Evolutionary conservation across 2,113 vertebrate species (phyloP), one percentile per base, ranked within the genome.

Genomic region (Nothoprocta perdicaria): DNA sequence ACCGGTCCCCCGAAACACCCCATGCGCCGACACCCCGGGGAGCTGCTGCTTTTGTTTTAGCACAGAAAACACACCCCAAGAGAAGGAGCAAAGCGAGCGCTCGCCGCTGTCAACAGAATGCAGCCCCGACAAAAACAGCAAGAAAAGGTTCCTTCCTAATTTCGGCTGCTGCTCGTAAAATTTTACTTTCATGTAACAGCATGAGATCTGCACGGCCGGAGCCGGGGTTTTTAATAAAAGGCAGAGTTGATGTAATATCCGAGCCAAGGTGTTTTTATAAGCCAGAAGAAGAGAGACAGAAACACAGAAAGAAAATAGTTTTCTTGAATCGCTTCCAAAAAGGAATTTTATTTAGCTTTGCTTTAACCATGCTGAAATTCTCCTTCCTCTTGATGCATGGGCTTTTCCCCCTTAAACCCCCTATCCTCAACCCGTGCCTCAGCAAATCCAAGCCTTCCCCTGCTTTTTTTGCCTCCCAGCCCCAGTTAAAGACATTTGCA

Each of bases 91-190:
- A 84, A 91, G 46, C 46, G 83, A 84, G 66, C 10, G 7, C 31
- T 81, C 58, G 18, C 27, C 68, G 24, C 81, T 80, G n/a, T 53
- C 84, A 87, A 21, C 85, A 77, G 81, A 94, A 91, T 33, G 63
- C 67, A 66, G 24, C 14, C 79, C 76, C 2, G 7, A 79, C 63
- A 12, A 61, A 71, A 60, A 75, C 62, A 75, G 75, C 50, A 18
- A 43, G n/a, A 43, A 57, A 87, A 45, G n/a, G 80, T 61, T 68
- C 89, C 73, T 95, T 93, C 92, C 82, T 83, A 90, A 92, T 91
- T 93, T 92, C 94, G 94, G 96, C 91, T 96, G 80, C 95, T 96
- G 95, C 80, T 93, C 73, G 31, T 96, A 92, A 94, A 96, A 93
- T 92, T 95, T 92, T 52, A 92, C 94, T 93, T 95, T 94, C 92